Evolutionary conservation across 2,797 vertebrate genomes (phyloP).

Genomic region (Enteromius afrohamiltoni): DNA sequence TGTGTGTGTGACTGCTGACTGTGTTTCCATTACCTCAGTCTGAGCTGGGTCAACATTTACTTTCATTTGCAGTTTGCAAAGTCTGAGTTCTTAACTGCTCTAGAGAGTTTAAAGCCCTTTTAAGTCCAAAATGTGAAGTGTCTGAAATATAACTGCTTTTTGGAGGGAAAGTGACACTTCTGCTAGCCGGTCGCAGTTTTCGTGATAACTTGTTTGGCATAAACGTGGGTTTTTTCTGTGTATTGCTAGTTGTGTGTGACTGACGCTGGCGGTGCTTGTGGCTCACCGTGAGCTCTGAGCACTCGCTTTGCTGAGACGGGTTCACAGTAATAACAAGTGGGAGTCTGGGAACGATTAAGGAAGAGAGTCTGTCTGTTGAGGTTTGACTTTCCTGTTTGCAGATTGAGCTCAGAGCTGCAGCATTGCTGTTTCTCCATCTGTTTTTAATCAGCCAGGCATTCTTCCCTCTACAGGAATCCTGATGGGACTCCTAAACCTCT

Average conservation of each 20-base stretch:
- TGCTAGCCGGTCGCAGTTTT: not conserved
- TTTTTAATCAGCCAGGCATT: conserved; percentile 87
- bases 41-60: conserved; percentile 59
- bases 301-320: conserved; percentile 73
- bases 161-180: not conserved
- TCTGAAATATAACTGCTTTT: not conserved
- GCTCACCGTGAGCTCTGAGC: conserved; percentile 74
- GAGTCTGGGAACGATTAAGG: conserved; percentile 89
- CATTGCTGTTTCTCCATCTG: conserved; percentile 88
- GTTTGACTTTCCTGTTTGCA: conserved; percentile 91
- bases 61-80: conserved; percentile 22
- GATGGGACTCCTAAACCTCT: conserved; percentile 80
- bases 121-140: not conserved
- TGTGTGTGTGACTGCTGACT: conserved; percentile 37
- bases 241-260: conserved; percentile 45
- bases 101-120: not conserved
- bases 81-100: not conserved
- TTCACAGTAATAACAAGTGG: conserved; percentile 85
- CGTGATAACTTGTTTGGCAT: not conserved
- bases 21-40: conserved; percentile 71
- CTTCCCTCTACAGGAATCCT: conserved; percentile 80
- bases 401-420: conserved; percentile 84
- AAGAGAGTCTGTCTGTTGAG: conserved; percentile 82
- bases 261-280: conserved; percentile 60
- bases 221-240: not conserved